Evolutionary conservation across 1,140 invertebrate species (phyloP), one percentile per base, ranked within the genome.

Genomic region (Drosophila triauraria): DNA sequence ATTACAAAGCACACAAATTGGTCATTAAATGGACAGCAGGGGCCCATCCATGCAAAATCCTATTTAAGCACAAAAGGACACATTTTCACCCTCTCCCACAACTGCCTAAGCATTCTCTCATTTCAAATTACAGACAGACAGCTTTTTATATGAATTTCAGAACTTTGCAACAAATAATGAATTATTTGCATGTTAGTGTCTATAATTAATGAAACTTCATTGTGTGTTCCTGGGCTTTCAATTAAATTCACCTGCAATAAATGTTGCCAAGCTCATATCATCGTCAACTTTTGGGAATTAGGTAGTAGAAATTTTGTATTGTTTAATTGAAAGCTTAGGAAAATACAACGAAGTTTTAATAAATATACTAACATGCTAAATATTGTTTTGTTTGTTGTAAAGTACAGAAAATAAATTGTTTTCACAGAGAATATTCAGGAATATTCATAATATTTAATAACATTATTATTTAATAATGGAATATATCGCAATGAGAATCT

Each of bases 1-100:
- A 58, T 48, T 27, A 48, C 44, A 71, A 50, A 48, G 23, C 53
- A 59, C 30, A 72, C 30, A 40, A 59, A 57, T 58, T 72, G 67
- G 25, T 32, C 63, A 70, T 35, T 27, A 35, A 68, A 69, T 27
- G 20, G 62, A 51, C 47, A 38, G 13, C 20, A 17, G 17, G 3
- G 46, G 20, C 1, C 10, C 48, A 4, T 30, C 17, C 27, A 32
- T 63, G 48, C 9, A 17, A 17, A 27, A 27, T 35, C n/a, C 23
- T 9, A 17, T 10, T 23, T 1, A 20, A 38, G 15, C 53, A 30
- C 17, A 61, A 23, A 53, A 32, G n/a, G n/a, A 27, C n/a, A 57
- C 50, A 35, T 35, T 53, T 53, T 35, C 50, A 32, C 9, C n/a
- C 4, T 40, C 13, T 40, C 38, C 42, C 42, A 43, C 35, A 25